Conservation (phyloP, 2,797 vertebrate genomes). For the Oceanodroma leucorhoa region DNA sequence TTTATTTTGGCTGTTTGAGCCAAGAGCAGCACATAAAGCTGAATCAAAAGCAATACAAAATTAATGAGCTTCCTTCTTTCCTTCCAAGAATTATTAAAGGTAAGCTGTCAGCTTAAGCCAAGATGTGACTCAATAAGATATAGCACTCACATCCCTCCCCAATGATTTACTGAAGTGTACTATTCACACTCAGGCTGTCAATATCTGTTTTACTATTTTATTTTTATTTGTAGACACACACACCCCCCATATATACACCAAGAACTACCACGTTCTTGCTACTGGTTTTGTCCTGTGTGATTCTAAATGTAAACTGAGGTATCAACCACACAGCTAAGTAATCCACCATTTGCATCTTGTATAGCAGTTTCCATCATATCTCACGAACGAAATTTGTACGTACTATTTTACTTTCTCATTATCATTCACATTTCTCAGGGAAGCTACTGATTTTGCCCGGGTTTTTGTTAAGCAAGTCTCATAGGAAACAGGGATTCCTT, state of each 20-base stretch:
- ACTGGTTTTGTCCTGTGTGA: not conserved
- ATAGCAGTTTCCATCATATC: not conserved
- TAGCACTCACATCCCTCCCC: not conserved
- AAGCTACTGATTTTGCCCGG: not conserved
- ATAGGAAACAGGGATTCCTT: not conserved
- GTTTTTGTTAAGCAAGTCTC: not conserved
- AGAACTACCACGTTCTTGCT: not conserved
- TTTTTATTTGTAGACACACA: not conserved
- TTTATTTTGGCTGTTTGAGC: not conserved
- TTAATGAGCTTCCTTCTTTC: not conserved
- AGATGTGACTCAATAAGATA: not conserved
- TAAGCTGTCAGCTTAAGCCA: constrained; percentile 2
- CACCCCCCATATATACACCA: accelerated
- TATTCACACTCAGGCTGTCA: not conserved
- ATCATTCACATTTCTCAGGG: not conserved
- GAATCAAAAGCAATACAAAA: not conserved
- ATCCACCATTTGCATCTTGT: not conserved
- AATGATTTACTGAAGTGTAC: not conserved
- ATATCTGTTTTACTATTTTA: not conserved
- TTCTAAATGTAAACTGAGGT: not conserved
- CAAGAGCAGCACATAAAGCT: not conserved
- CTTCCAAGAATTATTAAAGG: constrained; percentile 6
- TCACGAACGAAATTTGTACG: not conserved
- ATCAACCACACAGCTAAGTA: not conserved
- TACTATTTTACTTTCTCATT: not conserved